Evolutionary conservation across 2,888 invertebrate species (phyloP), one percentile per base, ranked within the genome.

Genomic region (Synanthedon vespiformis): DNA sequence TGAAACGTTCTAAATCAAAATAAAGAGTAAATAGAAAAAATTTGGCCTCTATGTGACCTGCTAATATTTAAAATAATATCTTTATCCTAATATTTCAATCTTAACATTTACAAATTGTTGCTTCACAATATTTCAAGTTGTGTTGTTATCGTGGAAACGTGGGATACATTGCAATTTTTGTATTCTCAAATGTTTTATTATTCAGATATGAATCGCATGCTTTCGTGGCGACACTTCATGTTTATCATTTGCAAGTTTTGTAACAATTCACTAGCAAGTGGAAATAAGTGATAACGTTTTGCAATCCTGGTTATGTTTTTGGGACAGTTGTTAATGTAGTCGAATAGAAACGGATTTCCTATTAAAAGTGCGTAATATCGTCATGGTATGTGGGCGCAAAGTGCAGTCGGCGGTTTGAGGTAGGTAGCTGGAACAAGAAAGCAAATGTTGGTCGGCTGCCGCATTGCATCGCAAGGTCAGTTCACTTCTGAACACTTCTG

Each of bases 401-500:
- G 34, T 41, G 52, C 54, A 53, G 27, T 52, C 52, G 54, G 51
- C 48, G 41, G 56, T 58, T 68, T 61, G 74, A 72, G 72, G 18
- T 16, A 12, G 34, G 3, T 34, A 34, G 51, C 53, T 51, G 34
- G 54, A 34, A 34, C 34, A 34, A 34, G 34, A 34, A 34, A 34
- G 34, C 34, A 34, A 34, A 34, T 34, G 34, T 34, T 34, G 51
- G 52, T 50, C 50, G 49, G 56, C 59, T 68, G 63, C 74, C 72
- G 72, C 77, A 75, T 74, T 75, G 70, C 70, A 68, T 56, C 58
- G 60, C 77, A 71, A 80, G 83, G 80, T 75, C 80, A 76, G 57
- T 67, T 72, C 67, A 77, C 72, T 76, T 77, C 67, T 74, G 71
- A 71, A 63, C 67, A 72, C 72, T 82, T 80, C 79, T 78, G 73